phyloP scores from a whole-genome alignment of 2,797 vertebrate genomes.

The Scolopax rusticola region DNA sequence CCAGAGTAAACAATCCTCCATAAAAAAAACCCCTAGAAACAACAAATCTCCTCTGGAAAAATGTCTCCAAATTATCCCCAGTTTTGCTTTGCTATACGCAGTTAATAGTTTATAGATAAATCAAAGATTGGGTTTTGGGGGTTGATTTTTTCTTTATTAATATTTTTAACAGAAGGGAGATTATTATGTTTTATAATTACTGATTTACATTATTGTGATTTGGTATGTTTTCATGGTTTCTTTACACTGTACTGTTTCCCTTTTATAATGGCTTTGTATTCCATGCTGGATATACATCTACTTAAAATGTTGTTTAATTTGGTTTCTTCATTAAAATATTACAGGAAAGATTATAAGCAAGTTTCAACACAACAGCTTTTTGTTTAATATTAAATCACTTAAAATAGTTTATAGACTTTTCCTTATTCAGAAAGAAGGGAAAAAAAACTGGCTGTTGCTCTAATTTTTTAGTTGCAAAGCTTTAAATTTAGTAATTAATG shows the following conservation, averaged over 20 bases:
- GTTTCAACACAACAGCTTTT: background rate
- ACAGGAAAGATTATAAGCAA: background rate
- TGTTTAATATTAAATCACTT: background rate
- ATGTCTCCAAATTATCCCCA: no score
- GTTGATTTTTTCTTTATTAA: background rate
- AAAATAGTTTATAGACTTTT: background rate
- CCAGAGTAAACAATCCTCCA: background rate
- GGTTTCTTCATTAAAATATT: background rate
- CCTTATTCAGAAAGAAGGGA: background rate
- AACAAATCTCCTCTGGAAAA: background rate
- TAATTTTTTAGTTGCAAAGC: background rate
- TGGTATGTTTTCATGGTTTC: background rate
- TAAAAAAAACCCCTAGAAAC: background rate
- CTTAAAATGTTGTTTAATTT: background rate
- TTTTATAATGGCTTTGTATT: background rate
- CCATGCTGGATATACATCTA: background rate
- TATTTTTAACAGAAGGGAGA: background rate
- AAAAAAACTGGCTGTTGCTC: background rate
- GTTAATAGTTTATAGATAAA: background rate
- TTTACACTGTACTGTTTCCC: background rate
- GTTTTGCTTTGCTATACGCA: background rate
- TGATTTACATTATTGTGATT: background rate
- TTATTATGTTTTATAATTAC: background rate
- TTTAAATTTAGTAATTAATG: background rate
- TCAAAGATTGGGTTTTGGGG: rapidly evolving